These are phyloP conservation scores for Panagrolaimus sp. DNA, from an alignment of 1,140 invertebrate species.

Conservation along the genomic window DNA sequence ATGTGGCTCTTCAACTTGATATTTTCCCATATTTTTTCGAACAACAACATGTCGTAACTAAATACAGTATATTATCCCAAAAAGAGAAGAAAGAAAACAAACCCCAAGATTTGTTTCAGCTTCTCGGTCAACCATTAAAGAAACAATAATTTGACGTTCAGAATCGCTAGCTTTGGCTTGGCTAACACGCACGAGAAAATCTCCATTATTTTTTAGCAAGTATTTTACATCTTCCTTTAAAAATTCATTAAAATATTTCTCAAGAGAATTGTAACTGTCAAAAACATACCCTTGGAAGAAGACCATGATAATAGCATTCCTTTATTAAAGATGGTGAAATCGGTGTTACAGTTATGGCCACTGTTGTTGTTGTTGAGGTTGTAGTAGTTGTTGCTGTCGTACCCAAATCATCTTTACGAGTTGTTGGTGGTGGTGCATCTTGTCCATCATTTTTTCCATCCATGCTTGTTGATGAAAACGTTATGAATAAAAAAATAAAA, in stretches of 20 bases:
- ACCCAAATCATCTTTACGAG: background rate
- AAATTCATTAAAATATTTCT: no score
- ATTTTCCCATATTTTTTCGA: background rate
- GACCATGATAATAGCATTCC: conserved; percentile 1
- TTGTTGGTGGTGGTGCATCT: no score
- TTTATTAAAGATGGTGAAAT: no score
- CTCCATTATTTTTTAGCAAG: conserved; percentile 1
- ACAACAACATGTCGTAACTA: conserved; percentile 4
- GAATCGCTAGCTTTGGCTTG: background rate
- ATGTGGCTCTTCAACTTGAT: conserved; percentile 8
- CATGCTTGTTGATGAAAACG: no score
- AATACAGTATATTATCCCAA: background rate
- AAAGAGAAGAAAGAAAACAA: background rate
- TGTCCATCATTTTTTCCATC: no score
- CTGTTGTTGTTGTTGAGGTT: background rate
- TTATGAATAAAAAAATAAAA: no score
- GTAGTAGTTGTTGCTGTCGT: background rate
- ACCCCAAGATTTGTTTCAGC: background rate
- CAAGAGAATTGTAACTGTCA: no score
- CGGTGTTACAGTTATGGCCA: background rate
- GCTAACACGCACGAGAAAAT: background rate
- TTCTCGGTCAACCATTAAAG: background rate
- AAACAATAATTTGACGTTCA: background rate
- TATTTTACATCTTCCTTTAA: background rate
- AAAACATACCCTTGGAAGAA: background rate